Evolutionary conservation across 1,140 invertebrate genomes (phyloP).

Genomic region (Neodiprion pinetum): DNA sequence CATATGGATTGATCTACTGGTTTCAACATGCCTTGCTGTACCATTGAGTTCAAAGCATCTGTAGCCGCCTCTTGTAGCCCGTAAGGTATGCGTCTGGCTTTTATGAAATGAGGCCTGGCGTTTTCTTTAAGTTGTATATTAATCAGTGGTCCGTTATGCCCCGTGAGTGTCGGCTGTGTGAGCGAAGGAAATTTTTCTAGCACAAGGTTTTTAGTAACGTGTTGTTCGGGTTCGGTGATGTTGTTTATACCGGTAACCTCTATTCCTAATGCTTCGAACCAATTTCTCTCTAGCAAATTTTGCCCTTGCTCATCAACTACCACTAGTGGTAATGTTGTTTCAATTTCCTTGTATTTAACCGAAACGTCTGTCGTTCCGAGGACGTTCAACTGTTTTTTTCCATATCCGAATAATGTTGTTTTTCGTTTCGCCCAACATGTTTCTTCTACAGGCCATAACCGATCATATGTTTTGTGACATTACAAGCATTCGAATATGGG

Average conservation of each 20-base stretch:
- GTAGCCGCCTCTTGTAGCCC: neutral
- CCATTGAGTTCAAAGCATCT: neutral
- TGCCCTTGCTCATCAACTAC: slow-evolving; percentile 3
- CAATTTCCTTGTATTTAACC: too few relatives aligned
- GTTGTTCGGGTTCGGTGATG: neutral
- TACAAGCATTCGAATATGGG: too few relatives aligned
- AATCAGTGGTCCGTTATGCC: slow-evolving; percentile 11
- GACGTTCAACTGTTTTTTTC: too few relatives aligned
- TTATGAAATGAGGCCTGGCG: neutral
- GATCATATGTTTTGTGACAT: too few relatives aligned
- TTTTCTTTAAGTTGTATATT: slow-evolving; percentile 12
- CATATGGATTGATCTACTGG: neutral
- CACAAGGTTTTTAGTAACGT: neutral
- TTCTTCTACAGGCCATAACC: too few relatives aligned
- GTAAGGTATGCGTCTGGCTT: neutral
- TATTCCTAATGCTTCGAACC: slow-evolving; percentile 5
- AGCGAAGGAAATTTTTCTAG: neutral
- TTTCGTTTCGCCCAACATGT: too few relatives aligned
- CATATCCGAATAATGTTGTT: too few relatives aligned
- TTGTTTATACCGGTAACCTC: neutral
- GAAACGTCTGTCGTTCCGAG: too few relatives aligned
- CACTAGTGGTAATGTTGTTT: neutral
- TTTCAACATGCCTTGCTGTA: neutral
- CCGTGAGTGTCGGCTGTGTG: neutral
- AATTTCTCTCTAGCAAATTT: slow-evolving; percentile 14